Percentiles rank a stretch among this genome's conserved stretches.
phyloP scores from a whole-genome alignment of 2,113 vertebrate species.

The Pimephales promelas region DNA sequence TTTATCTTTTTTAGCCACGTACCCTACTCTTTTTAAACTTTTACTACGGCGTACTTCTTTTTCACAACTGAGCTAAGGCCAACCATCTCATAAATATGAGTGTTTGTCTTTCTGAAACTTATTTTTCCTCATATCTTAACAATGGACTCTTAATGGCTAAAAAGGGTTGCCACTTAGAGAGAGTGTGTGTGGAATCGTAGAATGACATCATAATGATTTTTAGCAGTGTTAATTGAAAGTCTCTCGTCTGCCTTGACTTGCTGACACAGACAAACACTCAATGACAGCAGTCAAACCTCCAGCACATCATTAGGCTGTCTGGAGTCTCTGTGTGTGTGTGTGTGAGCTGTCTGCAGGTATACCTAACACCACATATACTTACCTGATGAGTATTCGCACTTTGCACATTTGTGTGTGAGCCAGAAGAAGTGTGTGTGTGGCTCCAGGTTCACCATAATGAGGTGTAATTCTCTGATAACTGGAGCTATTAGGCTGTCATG shows the following conservation, averaged over 20 bases:
- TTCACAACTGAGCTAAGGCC: too few relatives aligned
- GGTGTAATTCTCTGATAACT: conserved; percentile 69
- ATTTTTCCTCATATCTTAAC: too few relatives aligned
- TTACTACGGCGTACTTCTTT: too few relatives aligned
- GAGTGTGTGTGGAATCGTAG: neutral
- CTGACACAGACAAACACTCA: conserved; percentile 24
- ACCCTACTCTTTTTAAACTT: too few relatives aligned
- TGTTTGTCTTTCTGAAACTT: too few relatives aligned
- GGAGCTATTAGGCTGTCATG: conserved; percentile 63
- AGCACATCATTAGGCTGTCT: conserved; percentile 56
- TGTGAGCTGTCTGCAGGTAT: conserved; percentile 16
- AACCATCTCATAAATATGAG: too few relatives aligned
- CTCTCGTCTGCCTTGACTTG: conserved; percentile 25
- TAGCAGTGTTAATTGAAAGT: conserved; percentile 13
- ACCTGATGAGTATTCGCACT: conserved; percentile 6
- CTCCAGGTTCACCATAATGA: conserved; percentile 62
- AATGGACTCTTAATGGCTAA: too few relatives aligned
- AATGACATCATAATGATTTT: conserved; percentile 40
- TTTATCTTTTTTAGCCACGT: too few relatives aligned
- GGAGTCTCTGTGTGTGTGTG: conserved; percentile 38
- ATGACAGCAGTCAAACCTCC: conserved; percentile 26
- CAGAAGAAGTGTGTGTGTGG: neutral
- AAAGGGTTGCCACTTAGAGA: too few relatives aligned
- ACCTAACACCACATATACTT: conserved; percentile 17
- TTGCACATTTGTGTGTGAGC: neutral